Conservation (phyloP, 1,140 invertebrate species). For the Mercenaria mercenaria region DNA sequence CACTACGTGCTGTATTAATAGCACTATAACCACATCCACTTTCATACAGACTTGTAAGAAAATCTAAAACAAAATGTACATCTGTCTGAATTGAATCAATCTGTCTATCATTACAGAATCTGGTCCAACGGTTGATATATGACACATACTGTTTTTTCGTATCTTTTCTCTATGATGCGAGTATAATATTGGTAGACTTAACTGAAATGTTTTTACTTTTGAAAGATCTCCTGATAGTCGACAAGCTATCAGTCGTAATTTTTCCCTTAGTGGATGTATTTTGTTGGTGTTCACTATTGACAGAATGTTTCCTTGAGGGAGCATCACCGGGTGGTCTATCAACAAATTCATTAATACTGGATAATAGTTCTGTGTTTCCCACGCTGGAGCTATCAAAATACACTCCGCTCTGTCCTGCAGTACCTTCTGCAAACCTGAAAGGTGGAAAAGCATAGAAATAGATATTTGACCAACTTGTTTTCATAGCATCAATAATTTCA, state of each 20-base stretch:
- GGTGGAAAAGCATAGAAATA: slow-evolving; percentile 53
- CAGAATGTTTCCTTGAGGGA: too few relatives aligned
- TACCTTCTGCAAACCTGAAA: too few relatives aligned
- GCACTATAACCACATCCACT: too few relatives aligned
- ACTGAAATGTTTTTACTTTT: slow-evolving; percentile 27
- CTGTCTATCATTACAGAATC: slow-evolving; percentile 63
- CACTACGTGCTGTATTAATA: too few relatives aligned
- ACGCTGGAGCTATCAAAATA: slow-evolving; percentile 50
- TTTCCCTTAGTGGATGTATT: slow-evolving; percentile 21
- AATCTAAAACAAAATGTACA: slow-evolving; percentile 50
- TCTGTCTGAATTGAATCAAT: slow-evolving; percentile 18
- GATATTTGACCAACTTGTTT: slow-evolving; percentile 26
- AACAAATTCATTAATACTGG: too few relatives aligned
- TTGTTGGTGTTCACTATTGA: too few relatives aligned
- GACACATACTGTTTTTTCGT: slow-evolving; percentile 65
- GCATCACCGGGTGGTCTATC: too few relatives aligned
- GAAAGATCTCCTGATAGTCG: too few relatives aligned
- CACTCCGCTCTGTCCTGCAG: slow-evolving; percentile 3
- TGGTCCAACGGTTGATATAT: too few relatives aligned
- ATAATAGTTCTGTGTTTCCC: too few relatives aligned
- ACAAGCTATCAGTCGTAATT: slow-evolving; percentile 53
- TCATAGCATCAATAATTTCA: slow-evolving; percentile 63
- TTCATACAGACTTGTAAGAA: slow-evolving; percentile 51
- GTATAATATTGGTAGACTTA: slow-evolving; percentile 21
- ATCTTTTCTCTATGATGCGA: slow-evolving; percentile 19